These are phyloP conservation scores for Microcebus tavaratra DNA, from an alignment of 2,113 vertebrate species.

Conservation along the genomic window DNA sequence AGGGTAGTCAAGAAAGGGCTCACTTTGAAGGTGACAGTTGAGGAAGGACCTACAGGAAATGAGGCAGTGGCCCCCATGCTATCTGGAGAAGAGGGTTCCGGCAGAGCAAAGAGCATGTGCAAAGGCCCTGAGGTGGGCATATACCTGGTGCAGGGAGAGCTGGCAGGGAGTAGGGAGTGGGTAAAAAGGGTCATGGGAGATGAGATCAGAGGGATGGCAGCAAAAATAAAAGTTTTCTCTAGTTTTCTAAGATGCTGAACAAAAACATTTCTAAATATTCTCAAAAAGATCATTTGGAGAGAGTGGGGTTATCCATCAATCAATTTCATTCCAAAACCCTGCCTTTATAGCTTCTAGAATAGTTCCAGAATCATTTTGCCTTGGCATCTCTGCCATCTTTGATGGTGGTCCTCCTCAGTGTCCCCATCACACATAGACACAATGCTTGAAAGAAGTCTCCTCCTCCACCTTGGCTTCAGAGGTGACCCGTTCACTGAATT, in stretches of 20 bases:
- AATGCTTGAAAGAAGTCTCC: background rate
- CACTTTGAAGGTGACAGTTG: background rate
- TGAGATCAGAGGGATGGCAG: background rate
- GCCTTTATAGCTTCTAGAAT: background rate
- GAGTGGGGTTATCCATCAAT: background rate
- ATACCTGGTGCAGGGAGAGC: background rate
- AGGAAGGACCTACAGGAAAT: background rate
- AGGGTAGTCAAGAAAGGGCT: background rate
- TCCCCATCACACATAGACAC: background rate
- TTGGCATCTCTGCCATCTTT: background rate
- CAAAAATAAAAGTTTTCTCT: background rate
- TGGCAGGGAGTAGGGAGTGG: background rate
- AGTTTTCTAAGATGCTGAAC: background rate
- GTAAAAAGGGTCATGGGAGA: background rate
- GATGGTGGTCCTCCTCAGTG: too few species aligned
- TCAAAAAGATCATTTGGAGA: background rate
- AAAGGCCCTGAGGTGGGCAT: background rate
- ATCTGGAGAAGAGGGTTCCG: background rate
- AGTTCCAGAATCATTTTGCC: background rate
- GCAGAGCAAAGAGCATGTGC: background rate
- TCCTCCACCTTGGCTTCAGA: background rate
- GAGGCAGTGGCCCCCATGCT: accelerated
- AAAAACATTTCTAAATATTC: background rate
- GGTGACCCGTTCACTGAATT: accelerated
- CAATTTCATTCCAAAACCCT: background rate